phyloP scores from a whole-genome alignment of 2,797 vertebrate species.

The Rhabdophis nuchalis region DNA sequence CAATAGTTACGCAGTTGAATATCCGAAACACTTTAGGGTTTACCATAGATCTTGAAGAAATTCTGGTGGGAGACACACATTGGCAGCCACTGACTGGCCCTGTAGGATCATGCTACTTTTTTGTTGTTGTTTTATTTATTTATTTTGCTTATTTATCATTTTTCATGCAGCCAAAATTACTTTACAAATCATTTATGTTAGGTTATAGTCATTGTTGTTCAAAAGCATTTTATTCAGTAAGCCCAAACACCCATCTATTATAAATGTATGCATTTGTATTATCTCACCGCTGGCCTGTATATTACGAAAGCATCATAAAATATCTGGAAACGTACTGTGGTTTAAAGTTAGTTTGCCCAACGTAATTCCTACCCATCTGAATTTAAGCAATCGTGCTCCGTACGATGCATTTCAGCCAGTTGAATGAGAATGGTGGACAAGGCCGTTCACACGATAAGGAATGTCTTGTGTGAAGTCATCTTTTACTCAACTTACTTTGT shows the following conservation, averaged over 20 bases:
- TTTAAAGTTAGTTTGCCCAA: neutral
- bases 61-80: neutral
- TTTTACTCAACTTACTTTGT: neutral
- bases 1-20: neutral
- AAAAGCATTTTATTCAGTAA: neutral
- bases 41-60: neutral
- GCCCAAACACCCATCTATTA: neutral
- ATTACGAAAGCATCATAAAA: neutral
- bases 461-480: neutral
- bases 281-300: neutral
- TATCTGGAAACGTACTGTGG: too few relatives aligned
- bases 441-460: neutral
- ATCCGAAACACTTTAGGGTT: neutral
- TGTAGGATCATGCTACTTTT: neutral
- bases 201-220: neutral
- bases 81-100: neutral
- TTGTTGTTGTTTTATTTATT: neutral
- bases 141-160: slow-evolving; percentile 12
- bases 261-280: neutral
- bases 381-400: neutral
- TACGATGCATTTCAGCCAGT: neutral
- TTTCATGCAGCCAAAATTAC: slow-evolving; percentile 1
- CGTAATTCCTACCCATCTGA: neutral
- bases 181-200: neutral
- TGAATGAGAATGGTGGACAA: neutral